Evolutionary conservation across 1,140 invertebrate species (phyloP).

Genomic region (Camponotus vicinus): DNA sequence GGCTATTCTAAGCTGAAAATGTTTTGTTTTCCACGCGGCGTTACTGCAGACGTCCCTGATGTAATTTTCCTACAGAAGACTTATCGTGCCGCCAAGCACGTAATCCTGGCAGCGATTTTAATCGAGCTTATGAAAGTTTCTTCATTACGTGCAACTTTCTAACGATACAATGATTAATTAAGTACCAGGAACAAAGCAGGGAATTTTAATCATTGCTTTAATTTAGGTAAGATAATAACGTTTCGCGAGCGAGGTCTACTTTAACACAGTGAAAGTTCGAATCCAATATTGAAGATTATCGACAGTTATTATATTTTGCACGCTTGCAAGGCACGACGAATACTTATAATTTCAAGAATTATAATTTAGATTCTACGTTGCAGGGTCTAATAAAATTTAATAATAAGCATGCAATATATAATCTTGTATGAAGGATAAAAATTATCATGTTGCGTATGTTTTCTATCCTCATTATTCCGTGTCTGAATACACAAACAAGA

Average conservation of each 20-base stretch:
- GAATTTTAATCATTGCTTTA: conserved; percentile 28
- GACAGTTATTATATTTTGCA: neutral
- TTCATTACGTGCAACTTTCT: conserved; percentile 65
- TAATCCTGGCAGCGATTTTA: conserved; percentile 63
- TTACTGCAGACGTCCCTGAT: conserved; percentile 61
- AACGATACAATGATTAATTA: conserved; percentile 50
- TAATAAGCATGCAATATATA: neutral
- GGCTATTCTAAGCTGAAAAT: conserved; percentile 60
- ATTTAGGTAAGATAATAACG: neutral
- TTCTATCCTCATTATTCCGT: conserved; percentile 4
- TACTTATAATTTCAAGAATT: neutral
- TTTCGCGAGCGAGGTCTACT: neutral
- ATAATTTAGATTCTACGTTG: neutral
- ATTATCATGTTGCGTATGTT: neutral
- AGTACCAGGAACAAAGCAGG: conserved; percentile 27
- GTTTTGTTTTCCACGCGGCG: conserved; percentile 67
- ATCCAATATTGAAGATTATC: neutral
- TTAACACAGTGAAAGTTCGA: conserved; percentile 3
- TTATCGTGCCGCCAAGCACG: conserved; percentile 40
- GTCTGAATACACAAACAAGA: neutral
- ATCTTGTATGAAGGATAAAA: neutral
- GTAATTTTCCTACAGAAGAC: conserved; percentile 64
- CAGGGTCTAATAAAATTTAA: neutral
- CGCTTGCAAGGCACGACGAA: too few species aligned
- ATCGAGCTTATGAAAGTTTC: conserved; percentile 62